A percentile compares a stretch with the other conserved stretches of the same genome.
phyloP scores from a whole-genome alignment of 2,797 vertebrate genomes.

The Bucorvus abyssinicus region DNA sequence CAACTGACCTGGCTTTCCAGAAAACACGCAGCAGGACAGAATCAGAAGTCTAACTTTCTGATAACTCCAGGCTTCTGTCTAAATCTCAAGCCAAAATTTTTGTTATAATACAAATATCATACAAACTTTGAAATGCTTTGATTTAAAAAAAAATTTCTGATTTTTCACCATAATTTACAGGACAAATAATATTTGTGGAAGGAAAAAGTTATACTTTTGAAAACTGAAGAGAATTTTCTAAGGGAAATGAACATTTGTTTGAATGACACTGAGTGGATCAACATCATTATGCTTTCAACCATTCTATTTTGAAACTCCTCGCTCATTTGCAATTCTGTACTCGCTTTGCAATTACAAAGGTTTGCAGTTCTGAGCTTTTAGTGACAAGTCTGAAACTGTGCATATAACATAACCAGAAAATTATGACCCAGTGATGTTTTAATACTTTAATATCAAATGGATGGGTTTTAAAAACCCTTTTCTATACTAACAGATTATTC shows the following conservation, averaged over 20 bases:
- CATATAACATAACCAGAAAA: neutral
- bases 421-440: neutral
- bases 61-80: neutral
- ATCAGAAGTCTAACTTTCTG: neutral
- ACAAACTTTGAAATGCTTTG: neutral
- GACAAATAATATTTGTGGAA: neutral
- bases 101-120: neutral
- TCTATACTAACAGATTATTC: neutral
- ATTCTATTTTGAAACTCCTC: neutral
- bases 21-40: neutral
- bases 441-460: neutral
- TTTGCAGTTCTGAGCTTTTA: neutral
- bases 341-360: neutral
- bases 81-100: neutral
- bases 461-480: neutral
- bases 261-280: neutral
- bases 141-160: neutral
- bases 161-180: neutral
- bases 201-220: neutral
- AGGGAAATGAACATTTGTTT: neutral
- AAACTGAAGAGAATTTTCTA: neutral
- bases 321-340: conserved; percentile 8
- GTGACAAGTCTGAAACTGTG: neutral
- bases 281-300: neutral
- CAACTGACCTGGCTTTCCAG: neutral